Conservation (phyloP, 1,140 invertebrate species). For the Ips typographus region DNA sequence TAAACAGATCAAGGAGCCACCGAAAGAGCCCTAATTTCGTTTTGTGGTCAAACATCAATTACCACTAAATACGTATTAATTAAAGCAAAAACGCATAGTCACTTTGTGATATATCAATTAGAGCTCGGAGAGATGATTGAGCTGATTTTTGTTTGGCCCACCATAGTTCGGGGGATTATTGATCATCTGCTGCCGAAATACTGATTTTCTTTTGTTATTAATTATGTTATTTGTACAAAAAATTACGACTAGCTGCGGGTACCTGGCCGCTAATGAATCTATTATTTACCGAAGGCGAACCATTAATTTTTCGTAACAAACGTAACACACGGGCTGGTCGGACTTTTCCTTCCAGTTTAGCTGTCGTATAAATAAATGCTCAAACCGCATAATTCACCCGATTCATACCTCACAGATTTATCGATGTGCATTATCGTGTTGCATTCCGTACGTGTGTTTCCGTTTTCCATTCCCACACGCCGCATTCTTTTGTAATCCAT, state of each 20-base stretch:
- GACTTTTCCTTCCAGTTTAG: too few relatives aligned
- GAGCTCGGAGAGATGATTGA: constrained; percentile 16
- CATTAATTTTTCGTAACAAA: too few relatives aligned
- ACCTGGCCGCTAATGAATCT: constrained; percentile 13
- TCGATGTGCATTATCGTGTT: too few relatives aligned
- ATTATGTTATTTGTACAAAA: constrained; percentile 27
- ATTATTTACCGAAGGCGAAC: neutral
- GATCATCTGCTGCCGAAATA: constrained; percentile 21
- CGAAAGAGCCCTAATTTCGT: constrained; percentile 22
- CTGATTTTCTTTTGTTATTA: constrained; percentile 22
- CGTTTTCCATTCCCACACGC: too few relatives aligned
- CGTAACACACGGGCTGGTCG: too few relatives aligned
- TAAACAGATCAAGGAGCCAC: constrained; percentile 13
- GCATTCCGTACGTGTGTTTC: too few relatives aligned
- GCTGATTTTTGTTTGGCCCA: constrained; percentile 25
- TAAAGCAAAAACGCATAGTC: constrained; percentile 25
- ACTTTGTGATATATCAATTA: constrained; percentile 34
- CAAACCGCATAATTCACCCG: too few relatives aligned
- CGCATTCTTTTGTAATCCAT: too few relatives aligned
- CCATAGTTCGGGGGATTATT: constrained; percentile 20
- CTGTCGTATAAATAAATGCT: too few relatives aligned
- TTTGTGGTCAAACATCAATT: constrained; percentile 24
- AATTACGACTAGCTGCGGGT: constrained; percentile 9
- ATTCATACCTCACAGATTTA: too few relatives aligned
- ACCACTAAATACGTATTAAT: constrained; percentile 28